Percentiles rank a stretch among this genome's conserved stretches.
phyloP scores from a whole-genome alignment of 2,888 invertebrate genomes.

The Napeogenes inachia region DNA sequence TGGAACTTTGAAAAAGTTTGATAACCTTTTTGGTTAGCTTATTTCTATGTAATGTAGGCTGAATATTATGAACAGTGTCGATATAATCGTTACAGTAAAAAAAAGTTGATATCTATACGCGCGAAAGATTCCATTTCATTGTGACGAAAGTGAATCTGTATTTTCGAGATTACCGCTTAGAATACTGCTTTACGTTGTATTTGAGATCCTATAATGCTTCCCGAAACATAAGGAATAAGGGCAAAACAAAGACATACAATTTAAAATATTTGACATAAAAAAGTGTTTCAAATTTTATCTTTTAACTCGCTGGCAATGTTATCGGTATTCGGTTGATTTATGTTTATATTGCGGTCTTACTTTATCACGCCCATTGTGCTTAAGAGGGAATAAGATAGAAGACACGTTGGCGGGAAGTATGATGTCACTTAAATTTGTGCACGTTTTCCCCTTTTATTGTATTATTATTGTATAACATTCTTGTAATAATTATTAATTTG shows the following conservation, averaged over 20 bases:
- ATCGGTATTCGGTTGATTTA: conserved; percentile 27
- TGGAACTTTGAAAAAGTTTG: conserved; percentile 29
- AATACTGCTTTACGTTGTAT: too few species aligned
- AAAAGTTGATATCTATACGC: conserved; percentile 22
- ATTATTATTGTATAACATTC: not conserved
- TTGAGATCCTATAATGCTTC: too few species aligned
- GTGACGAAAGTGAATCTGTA: conserved; percentile 34
- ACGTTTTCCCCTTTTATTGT: conserved; percentile 19
- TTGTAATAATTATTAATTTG: not conserved
- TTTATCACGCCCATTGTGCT: conserved; percentile 2
- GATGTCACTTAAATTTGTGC: conserved; percentile 28
- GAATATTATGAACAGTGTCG: not conserved
- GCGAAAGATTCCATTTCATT: conserved; percentile 40
- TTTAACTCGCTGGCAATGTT: conserved; percentile 16
- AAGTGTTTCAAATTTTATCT: conserved; percentile 18
- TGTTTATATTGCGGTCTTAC: conserved; percentile 31
- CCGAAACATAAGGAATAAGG: not conserved
- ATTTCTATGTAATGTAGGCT: not conserved
- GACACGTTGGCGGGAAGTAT: conserved; percentile 24
- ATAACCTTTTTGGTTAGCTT: conserved; percentile 28
- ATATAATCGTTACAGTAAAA: conserved; percentile 8
- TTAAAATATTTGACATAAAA: conserved; percentile 4
- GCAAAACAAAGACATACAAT: not conserved
- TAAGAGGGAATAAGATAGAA: conserved; percentile 18
- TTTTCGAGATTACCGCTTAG: conserved; percentile 3